These are phyloP conservation scores for Threskiornis aethiopicus DNA, from an alignment of 2,797 vertebrate species.

Conservation along the genomic window DNA sequence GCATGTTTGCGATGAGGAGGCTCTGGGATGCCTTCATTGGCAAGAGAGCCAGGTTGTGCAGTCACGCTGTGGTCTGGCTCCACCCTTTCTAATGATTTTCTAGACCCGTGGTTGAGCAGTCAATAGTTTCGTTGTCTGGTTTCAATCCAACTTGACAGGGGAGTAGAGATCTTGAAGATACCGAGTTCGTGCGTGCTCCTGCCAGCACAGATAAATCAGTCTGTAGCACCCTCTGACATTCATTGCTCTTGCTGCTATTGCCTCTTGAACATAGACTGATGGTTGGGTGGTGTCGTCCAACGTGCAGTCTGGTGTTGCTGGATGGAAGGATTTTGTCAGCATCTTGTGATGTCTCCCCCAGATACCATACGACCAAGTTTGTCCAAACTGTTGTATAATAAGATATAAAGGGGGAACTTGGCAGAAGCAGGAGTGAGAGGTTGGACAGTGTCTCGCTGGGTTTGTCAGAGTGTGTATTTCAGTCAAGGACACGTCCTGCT, in stretches of 20 bases:
- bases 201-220: neutral
- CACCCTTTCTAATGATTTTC: neutral
- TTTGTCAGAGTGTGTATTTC: neutral
- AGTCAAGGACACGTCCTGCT: neutral
- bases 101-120: neutral
- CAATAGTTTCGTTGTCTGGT: neutral
- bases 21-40: neutral
- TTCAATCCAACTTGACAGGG: neutral
- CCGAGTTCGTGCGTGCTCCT: fast-evolving
- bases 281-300: neutral
- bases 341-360: fast-evolving
- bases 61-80: fast-evolving
- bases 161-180: neutral
- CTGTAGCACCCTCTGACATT: neutral
- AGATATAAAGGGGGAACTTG: neutral
- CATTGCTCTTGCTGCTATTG: neutral
- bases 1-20: fast-evolving
- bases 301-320: neutral
- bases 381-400: fast-evolving
- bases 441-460: neutral
- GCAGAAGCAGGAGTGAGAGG: neutral
- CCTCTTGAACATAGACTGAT: fast-evolving
- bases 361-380: fast-evolving
- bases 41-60: neutral
- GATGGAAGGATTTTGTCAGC: neutral